Evolutionary conservation across 2,888 invertebrate genomes (phyloP), one percentile per base, ranked within the genome.

Genomic region (Dascillus cervinus): DNA sequence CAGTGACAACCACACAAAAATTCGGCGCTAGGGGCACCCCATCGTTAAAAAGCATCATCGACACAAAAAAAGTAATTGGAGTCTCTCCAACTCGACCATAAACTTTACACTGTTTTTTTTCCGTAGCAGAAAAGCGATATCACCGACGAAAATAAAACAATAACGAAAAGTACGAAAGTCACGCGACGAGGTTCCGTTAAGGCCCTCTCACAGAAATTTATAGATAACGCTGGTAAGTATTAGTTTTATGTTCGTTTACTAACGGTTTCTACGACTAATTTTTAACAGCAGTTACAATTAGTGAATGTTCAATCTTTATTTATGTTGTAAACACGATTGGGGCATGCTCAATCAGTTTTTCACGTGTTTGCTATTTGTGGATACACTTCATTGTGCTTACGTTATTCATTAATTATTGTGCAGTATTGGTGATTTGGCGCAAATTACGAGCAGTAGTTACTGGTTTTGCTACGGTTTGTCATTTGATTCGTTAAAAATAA

Each of bases 171-270:
- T 36, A 49, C 57, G 26, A 62, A 59, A 61, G 65, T 74, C 4
- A 72, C 74, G 12, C 68, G 82, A n/a, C 73, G 79, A 47, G 81
- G 77, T 44, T 84, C 84, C 0, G 81, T 84, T 8, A 82, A 82
- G 56, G 82, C 81, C 32, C 71, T 84, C 41, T 81, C 82, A n/a
- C 81, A 84, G 56, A 84, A 82, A 60, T 84, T 79, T 56, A 79
- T 81, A 50, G 80, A 82, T 53, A 82, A 77, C 58, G 72, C 77
- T 49, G 69, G 70, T 70, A 50, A 48, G 17, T 3, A 8, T 8
- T 27, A 8, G 11, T 3, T 10, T 28, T 13, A 20, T 13, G n/a
- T 20, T 2, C 22, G 11, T 21, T n/a, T n/a, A n/a, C n/a, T n/a
- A n/a, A n/a, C 29, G n/a, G 8, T 17, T 17, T 17, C 5, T 8